phyloP scores from a whole-genome alignment of 2,797 vertebrate genomes.

The Pantherophis vulpinus region DNA sequence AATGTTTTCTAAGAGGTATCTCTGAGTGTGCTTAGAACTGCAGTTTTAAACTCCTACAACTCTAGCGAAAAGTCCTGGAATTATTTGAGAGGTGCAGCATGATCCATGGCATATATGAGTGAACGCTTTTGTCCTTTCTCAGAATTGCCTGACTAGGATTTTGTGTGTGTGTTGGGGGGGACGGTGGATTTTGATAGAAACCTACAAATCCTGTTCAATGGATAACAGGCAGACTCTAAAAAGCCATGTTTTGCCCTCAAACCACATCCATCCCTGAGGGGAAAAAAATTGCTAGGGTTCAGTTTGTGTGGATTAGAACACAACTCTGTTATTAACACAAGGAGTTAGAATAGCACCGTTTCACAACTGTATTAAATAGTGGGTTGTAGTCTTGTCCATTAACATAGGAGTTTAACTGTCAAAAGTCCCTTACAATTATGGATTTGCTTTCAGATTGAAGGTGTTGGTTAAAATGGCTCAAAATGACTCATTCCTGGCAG shows the following conservation, averaged over 20 bases:
- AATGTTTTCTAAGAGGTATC: neutral
- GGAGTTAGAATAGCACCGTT: neutral
- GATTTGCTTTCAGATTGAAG: neutral
- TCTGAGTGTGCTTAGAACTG: neutral
- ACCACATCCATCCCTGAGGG: neutral
- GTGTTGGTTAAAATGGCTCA: constrained; percentile 31
- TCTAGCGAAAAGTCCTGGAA: neutral
- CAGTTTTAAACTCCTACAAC: neutral
- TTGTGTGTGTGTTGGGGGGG: too few species aligned
- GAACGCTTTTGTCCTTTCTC: neutral
- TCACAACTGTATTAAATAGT: neutral
- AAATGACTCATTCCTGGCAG: constrained; percentile 44
- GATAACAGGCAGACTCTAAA: neutral
- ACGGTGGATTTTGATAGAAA: neutral
- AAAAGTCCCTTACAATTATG: constrained; percentile 3
- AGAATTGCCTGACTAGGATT: neutral
- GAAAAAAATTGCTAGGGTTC: neutral
- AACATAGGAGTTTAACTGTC: neutral
- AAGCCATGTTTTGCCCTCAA: neutral
- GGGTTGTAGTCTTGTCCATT: neutral
- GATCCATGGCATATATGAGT: neutral
- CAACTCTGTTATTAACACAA: neutral
- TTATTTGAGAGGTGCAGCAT: neutral
- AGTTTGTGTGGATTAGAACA: neutral
- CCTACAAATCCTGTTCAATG: neutral